A percentile compares a stretch with the other conserved stretches of the same genome.
Evolutionary conservation across 2,888 invertebrate genomes (phyloP).

Genomic region (Diogma glabrata): DNA sequence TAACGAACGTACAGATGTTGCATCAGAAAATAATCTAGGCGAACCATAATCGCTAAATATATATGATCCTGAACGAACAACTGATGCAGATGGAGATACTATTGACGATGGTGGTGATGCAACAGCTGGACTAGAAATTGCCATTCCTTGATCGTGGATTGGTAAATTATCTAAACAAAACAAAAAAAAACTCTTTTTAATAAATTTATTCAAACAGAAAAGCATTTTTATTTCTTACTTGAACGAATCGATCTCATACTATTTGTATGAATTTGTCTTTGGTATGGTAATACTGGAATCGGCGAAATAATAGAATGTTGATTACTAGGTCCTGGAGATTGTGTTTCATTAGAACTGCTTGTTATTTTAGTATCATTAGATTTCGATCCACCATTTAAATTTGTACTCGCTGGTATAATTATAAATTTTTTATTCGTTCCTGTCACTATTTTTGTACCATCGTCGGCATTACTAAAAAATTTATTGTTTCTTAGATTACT

Average conservation of each 20-base stretch:
- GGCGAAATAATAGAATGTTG: conserved; percentile 2
- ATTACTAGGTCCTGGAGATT: background rate
- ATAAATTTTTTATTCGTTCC: conserved; percentile 1
- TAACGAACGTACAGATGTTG: conserved; percentile 63
- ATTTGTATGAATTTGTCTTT: conserved; percentile 3
- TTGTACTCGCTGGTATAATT: background rate
- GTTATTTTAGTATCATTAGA: background rate
- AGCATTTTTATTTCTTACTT: too few relatives aligned
- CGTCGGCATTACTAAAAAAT: background rate
- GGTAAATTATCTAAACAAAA: conserved; percentile 12
- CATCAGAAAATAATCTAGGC: conserved; percentile 45
- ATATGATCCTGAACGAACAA: conserved; percentile 37
- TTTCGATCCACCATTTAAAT: conserved; percentile 1
- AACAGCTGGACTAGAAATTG: conserved; percentile 17
- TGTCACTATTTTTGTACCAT: background rate
- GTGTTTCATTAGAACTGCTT: conserved; percentile 1
- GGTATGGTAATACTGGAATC: conserved; percentile 6
- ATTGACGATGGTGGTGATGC: conserved; percentile 39
- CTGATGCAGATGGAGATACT: conserved; percentile 38
- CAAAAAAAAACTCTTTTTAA: background rate
- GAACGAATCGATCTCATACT: conserved; percentile 8
- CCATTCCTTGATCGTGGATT: conserved; percentile 18
- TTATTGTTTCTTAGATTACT: conserved; percentile 6
- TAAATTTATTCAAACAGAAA: background rate
- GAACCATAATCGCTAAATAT: conserved; percentile 52